phyloP scores from a whole-genome alignment of 2,888 invertebrate species.

The Nebria brevicollis region DNA sequence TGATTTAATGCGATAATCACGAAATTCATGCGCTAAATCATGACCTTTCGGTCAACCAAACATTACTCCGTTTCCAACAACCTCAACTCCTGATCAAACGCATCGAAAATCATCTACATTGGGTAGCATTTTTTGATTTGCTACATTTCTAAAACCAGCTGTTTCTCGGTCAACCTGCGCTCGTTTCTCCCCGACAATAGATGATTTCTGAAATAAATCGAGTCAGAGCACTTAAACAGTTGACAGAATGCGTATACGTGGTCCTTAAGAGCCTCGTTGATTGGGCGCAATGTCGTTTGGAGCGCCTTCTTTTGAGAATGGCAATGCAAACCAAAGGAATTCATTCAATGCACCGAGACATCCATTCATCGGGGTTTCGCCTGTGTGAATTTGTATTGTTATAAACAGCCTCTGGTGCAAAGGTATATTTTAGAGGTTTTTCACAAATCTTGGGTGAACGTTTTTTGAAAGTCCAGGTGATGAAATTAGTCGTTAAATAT shows the following conservation, averaged over 20 bases:
- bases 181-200: conserved; percentile 25
- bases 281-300: background rate
- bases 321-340: conserved; percentile 24
- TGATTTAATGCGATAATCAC: conserved; percentile 42
- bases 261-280: background rate
- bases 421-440: background rate
- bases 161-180: conserved; percentile 30
- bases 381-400: conserved; percentile 13
- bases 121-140: background rate
- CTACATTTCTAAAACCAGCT: background rate
- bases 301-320: background rate
- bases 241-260: conserved; percentile 8
- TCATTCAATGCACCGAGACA: conserved; percentile 32
- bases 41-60: conserved; percentile 31
- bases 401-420: background rate
- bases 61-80: conserved; percentile 3
- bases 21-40: conserved; percentile 41
- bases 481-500: conserved; percentile 9
- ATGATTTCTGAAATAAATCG: conserved; percentile 37
- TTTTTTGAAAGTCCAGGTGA: background rate
- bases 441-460: background rate
- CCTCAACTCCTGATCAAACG: background rate
- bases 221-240: conserved; percentile 37
- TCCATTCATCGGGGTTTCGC: conserved; percentile 32
- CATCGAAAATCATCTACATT: background rate